Conservation (phyloP, 2,113 vertebrate genomes). For the Thalassoma bifasciatum region DNA sequence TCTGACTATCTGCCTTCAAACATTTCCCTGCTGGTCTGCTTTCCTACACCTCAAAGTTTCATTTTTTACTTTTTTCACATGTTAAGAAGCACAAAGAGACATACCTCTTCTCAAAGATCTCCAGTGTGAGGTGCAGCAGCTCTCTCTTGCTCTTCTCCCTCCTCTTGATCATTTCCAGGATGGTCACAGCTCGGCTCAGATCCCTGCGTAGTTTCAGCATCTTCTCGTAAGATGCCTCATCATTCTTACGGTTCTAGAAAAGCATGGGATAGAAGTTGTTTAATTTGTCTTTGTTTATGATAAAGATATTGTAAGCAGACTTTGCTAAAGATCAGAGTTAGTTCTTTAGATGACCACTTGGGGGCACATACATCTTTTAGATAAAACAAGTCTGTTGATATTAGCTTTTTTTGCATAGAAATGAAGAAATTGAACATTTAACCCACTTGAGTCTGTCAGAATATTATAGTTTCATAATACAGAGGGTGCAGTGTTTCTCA, state of each 20-base stretch:
- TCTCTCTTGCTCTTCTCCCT: slow-evolving; percentile 98
- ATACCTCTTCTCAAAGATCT: slow-evolving; percentile 98
- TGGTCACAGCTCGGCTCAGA: slow-evolving; percentile 96
- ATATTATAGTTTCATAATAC: no score
- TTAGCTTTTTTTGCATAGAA: slow-evolving; percentile 2
- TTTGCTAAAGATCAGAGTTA: no score
- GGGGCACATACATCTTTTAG: no score
- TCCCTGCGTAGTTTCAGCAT: slow-evolving; percentile 98
- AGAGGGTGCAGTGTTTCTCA: no score
- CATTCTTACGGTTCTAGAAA: slow-evolving; percentile 97
- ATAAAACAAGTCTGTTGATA: no score
- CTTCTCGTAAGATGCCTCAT: slow-evolving; percentile 99
- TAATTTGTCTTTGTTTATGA: no score
- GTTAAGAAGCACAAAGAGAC: not conserved
- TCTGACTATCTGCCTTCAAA: no score
- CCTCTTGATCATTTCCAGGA: slow-evolving; percentile 98
- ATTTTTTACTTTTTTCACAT: rapidly evolving
- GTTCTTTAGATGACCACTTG: slow-evolving; percentile 38
- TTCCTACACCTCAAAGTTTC: not conserved
- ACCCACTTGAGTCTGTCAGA: no score
- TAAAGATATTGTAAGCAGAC: not conserved
- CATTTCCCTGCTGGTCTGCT: not conserved
- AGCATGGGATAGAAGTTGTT: no score
- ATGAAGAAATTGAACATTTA: no score
- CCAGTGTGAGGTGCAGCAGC: slow-evolving; percentile 97